Evolutionary conservation across 2,797 vertebrate genomes (phyloP).

Genomic region (Parauchenoglanis punctatus): DNA sequence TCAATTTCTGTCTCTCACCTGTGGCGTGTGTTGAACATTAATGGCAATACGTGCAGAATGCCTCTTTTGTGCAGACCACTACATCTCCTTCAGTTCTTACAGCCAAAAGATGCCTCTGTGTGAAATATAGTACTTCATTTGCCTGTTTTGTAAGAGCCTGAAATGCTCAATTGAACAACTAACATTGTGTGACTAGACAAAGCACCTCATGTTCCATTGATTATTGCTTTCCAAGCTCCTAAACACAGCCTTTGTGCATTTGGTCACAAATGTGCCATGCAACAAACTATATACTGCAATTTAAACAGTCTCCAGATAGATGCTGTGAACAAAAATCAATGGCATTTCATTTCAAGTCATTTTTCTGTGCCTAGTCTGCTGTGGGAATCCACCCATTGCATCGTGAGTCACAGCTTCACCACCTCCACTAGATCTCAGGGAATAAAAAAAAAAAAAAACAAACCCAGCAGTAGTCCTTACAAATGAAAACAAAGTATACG

Average conservation of each 20-base stretch:
- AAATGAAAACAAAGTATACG: background rate
- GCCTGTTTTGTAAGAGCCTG: slow-evolving; percentile 2
- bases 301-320: background rate
- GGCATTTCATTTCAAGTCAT: slow-evolving; percentile 8
- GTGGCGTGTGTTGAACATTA: slow-evolving; percentile 42
- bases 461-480: background rate
- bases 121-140: background rate
- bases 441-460: background rate
- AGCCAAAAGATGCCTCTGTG: background rate
- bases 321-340: slow-evolving; percentile 7
- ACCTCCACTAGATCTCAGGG: background rate
- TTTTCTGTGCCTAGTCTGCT: slow-evolving; percentile 13
- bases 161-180: slow-evolving; percentile 18
- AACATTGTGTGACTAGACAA: slow-evolving; percentile 22
- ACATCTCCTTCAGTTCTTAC: background rate
- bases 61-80: background rate
- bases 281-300: slow-evolving; percentile 17
- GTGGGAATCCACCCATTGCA: background rate
- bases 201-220: background rate
- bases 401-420: background rate
- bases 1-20: slow-evolving; percentile 51
- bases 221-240: background rate
- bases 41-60: background rate
- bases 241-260: background rate
- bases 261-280: slow-evolving; percentile 1